Percentiles rank a stretch among this genome's conserved stretches.
phyloP scores from a whole-genome alignment of 2,888 invertebrate genomes.

The Limnephilus marmoratus region DNA sequence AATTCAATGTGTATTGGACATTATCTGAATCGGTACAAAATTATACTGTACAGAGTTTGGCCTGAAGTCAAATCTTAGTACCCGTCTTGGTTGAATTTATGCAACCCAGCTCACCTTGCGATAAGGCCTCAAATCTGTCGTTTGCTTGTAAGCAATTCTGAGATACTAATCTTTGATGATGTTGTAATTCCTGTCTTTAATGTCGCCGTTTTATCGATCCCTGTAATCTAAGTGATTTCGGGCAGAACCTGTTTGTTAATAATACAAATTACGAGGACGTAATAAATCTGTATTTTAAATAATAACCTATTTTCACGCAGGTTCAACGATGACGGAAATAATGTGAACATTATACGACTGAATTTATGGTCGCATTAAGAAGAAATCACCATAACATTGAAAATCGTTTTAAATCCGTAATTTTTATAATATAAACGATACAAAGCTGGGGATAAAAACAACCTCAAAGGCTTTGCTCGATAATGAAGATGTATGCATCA shows the following conservation, averaged over 20 bases:
- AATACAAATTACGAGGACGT: slow-evolving; percentile 7
- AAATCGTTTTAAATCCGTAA: not conserved
- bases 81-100: not conserved
- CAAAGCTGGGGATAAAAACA: not conserved
- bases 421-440: not conserved
- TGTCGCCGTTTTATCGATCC: slow-evolving; percentile 40
- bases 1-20: slow-evolving; percentile 32
- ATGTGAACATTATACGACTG: slow-evolving; percentile 10
- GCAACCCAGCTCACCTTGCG: not conserved
- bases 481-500: not conserved
- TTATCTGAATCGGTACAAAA: slow-evolving; percentile 41
- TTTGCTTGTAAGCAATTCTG: not conserved
- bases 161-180: slow-evolving; percentile 9
- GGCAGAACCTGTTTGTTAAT: slow-evolving; percentile 33
- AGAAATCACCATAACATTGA: not conserved
- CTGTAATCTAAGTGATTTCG: slow-evolving; percentile 36
- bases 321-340: slow-evolving; percentile 1
- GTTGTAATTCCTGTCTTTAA: slow-evolving; percentile 25
- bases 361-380: not conserved
- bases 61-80: slow-evolving; percentile 16
- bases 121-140: not conserved
- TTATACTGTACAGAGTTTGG: slow-evolving; percentile 23
- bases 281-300: slow-evolving; percentile 30
- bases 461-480: not conserved
- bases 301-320: slow-evolving; percentile 26